A percentile compares a stretch with the other conserved stretches of the same genome.
These are phyloP conservation scores for Semaprochilodus insignis DNA, from an alignment of 2,797 vertebrate genomes.

Conservation along the genomic window DNA sequence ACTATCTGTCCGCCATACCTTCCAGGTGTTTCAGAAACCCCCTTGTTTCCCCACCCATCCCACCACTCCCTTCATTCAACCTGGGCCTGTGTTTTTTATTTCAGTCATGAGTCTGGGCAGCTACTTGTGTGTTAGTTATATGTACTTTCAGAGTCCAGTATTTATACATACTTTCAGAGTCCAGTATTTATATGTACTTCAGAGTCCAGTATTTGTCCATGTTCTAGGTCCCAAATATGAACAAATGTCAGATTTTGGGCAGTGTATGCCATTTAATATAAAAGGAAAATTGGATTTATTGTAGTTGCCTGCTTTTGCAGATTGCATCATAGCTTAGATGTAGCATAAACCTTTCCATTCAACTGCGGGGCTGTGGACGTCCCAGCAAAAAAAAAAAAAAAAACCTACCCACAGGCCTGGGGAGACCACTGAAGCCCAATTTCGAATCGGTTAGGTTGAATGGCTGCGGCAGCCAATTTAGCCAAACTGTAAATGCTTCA, in stretches of 20 bases:
- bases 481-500: neutral
- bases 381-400: neutral
- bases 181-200: too few species aligned
- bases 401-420: neutral
- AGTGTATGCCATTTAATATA: neutral
- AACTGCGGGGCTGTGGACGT: neutral
- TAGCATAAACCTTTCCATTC: neutral
- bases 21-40: neutral
- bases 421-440: too few species aligned
- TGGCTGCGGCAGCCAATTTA: slow-evolving; percentile 1
- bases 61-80: neutral
- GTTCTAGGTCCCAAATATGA: neutral
- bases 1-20: neutral
- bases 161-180: too few species aligned
- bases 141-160: too few species aligned
- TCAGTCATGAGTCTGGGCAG: too few species aligned
- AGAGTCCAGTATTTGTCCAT: neutral
- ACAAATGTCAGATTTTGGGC: neutral
- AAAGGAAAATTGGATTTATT: neutral
- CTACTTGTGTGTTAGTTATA: neutral
- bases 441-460: neutral
- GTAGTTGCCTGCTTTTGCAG: neutral
- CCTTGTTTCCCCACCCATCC: neutral
- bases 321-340: neutral
- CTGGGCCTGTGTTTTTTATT: neutral